Conservation (phyloP, 2,797 vertebrate species). For the Coregonus sp. region DNA sequence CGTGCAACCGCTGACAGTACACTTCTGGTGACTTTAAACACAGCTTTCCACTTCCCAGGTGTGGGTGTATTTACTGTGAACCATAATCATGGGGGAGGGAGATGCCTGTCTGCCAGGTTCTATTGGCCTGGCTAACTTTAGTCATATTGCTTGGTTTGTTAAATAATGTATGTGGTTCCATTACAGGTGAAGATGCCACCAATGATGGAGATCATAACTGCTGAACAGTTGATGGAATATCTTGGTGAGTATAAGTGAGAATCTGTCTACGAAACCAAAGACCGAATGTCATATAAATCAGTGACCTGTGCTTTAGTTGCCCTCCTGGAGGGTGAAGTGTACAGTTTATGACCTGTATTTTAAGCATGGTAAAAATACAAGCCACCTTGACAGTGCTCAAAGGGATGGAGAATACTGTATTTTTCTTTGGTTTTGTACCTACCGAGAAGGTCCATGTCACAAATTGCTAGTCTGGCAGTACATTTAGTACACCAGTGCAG, state of each 20-base stretch:
- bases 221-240: slow-evolving; percentile 99
- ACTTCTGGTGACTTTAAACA: background rate
- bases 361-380: background rate
- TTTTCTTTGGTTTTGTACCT: slow-evolving; percentile 19
- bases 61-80: background rate
- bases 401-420: background rate
- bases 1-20: background rate
- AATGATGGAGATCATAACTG: slow-evolving; percentile 99
- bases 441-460: slow-evolving; percentile 23
- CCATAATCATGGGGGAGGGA: background rate
- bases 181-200: slow-evolving; percentile 96
- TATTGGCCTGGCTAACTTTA: background rate
- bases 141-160: too few species aligned
- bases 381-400: background rate
- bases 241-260: slow-evolving; percentile 84
- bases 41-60: background rate
- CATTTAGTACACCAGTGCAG: slow-evolving; percentile 25
- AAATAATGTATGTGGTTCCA: slow-evolving; percentile 32
- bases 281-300: too few species aligned
- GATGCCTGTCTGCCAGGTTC: background rate
- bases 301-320: background rate
- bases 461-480: slow-evolving; percentile 37
- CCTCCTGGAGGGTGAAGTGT: background rate
- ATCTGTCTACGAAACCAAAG: too few species aligned
- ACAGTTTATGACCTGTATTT: background rate